Conservation (phyloP, 1,140 invertebrate species). For the Heliconius melpomene region DNA sequence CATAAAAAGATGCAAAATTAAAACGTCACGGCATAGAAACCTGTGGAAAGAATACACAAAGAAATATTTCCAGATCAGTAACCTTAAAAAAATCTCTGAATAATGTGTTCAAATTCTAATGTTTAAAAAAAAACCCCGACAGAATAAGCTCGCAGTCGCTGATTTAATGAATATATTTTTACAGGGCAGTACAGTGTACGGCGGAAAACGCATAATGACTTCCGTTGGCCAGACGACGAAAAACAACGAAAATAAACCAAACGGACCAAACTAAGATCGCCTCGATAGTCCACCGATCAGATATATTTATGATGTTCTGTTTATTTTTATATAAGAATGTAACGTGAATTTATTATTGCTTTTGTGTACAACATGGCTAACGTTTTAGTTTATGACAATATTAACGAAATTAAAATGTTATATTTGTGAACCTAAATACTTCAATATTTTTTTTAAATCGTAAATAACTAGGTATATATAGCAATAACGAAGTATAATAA, state of each 20-base stretch:
- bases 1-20: background rate
- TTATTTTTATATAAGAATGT: constrained; percentile 4
- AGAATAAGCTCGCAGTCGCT: constrained; percentile 56
- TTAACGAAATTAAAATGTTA: background rate
- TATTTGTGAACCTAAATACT: no score
- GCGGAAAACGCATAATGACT: constrained; percentile 78
- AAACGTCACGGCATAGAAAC: background rate
- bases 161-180: constrained; percentile 78
- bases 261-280: constrained; percentile 31
- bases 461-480: no score
- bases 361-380: background rate
- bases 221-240: constrained; percentile 68
- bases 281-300: constrained; percentile 33
- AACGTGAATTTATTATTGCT: background rate
- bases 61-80: constrained; percentile 27
- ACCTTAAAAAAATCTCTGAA: constrained; percentile 28
- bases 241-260: constrained; percentile 71
- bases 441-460: no score
- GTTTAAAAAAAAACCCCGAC: constrained; percentile 41
- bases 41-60: background rate
- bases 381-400: background rate
- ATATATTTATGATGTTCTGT: constrained; percentile 26
- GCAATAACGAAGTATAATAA: no score
- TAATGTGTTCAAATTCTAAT: constrained; percentile 34
- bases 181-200: constrained; percentile 65